Percentiles rank a stretch among this genome's conserved stretches.
phyloP scores from a whole-genome alignment of 2,797 vertebrate genomes.

The Stomatorhinus walkeri region DNA sequence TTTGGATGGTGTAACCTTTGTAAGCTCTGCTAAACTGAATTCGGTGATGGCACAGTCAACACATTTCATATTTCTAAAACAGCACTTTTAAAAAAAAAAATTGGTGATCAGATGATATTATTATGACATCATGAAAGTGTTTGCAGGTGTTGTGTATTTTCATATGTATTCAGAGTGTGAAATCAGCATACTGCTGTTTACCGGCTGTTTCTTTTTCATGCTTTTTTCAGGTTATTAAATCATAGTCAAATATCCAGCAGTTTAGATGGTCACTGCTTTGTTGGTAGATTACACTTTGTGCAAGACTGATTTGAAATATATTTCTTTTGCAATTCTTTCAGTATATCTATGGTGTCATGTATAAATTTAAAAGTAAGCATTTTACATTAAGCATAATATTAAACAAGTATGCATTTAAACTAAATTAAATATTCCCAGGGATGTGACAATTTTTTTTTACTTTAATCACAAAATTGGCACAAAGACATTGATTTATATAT shows the following conservation, averaged over 20 bases:
- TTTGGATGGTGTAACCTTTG: neutral
- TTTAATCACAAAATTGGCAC: neutral
- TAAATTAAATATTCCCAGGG: neutral
- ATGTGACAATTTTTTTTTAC: neutral
- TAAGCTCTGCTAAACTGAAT: neutral
- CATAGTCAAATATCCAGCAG: neutral
- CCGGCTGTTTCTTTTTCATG: neutral
- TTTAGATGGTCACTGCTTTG: neutral
- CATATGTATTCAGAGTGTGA: neutral
- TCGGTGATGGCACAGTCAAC: neutral
- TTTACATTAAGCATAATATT: neutral
- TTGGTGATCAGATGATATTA: neutral
- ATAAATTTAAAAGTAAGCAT: neutral
- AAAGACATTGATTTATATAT: neutral
- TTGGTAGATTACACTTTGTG: neutral
- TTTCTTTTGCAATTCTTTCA: neutral
- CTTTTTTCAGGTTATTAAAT: neutral
- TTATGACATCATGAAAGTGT: neutral
- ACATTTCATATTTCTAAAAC: neutral
- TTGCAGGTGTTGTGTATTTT: neutral
- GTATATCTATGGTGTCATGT: neutral
- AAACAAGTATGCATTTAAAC: neutral
- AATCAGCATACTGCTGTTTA: neutral
- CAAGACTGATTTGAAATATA: neutral
- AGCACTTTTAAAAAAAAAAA: neutral